phyloP scores from a whole-genome alignment of 2,888 invertebrate genomes.

The Heliconius sara region DNA sequence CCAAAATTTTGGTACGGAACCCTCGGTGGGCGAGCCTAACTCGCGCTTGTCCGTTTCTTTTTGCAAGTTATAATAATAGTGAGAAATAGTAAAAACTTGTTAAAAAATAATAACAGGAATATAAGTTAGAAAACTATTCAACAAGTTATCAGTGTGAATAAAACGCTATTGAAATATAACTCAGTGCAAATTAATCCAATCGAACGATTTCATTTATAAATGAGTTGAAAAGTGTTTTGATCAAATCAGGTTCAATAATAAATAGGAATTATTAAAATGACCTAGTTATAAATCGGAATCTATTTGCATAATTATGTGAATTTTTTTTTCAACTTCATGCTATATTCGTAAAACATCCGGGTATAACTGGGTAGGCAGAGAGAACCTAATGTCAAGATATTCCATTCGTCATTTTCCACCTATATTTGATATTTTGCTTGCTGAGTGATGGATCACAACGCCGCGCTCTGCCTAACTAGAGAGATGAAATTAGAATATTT shows the following conservation, averaged over 20 bases:
- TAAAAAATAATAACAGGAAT: background rate
- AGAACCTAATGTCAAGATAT: background rate
- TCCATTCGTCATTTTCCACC: background rate
- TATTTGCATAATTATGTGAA: background rate
- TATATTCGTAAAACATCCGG: no score
- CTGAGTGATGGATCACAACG: background rate
- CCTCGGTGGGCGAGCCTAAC: no score
- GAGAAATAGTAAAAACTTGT: background rate
- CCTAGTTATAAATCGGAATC: background rate
- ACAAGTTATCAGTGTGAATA: conserved; percentile 15
- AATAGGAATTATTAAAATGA: background rate
- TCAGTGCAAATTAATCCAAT: background rate
- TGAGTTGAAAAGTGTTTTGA: conserved; percentile 1
- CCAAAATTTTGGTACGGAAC: no score
- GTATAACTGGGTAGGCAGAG: background rate
- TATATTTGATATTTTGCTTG: background rate
- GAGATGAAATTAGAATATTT: background rate
- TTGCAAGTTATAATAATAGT: background rate
- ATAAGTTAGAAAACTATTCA: background rate
- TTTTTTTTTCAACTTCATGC: no score
- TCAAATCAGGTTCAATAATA: background rate
- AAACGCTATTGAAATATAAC: background rate
- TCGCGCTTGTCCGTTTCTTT: no score
- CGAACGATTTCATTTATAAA: background rate
- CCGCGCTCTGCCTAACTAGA: background rate